phyloP scores from a whole-genome alignment of 2,888 invertebrate species.

The Acanthacorydalis orientalis region DNA sequence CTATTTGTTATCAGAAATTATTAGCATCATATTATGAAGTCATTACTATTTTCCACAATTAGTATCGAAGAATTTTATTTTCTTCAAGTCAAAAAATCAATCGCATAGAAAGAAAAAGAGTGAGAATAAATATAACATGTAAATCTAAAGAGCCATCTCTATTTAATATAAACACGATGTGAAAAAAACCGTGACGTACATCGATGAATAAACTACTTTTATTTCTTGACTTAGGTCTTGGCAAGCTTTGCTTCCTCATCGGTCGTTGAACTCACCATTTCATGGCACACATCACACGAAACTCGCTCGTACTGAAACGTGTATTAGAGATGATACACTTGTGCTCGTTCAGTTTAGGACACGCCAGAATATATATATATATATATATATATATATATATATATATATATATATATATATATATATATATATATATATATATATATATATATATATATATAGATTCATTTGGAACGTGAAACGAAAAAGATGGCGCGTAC shows the following conservation, averaged over 20 bases:
- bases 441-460: too few relatives aligned
- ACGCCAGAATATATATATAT: too few relatives aligned
- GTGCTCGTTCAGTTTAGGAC: too few relatives aligned
- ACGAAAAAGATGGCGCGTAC: too few relatives aligned
- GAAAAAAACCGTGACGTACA: neutral
- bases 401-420: too few relatives aligned
- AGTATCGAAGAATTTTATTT: neutral
- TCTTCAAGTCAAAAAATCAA: neutral
- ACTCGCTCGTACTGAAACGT: too few relatives aligned
- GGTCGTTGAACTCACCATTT: slow-evolving; percentile 2
- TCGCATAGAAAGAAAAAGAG: too few relatives aligned
- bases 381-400: too few relatives aligned
- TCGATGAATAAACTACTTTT: neutral
- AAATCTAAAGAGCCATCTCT: neutral
- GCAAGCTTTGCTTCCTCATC: neutral
- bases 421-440: too few relatives aligned
- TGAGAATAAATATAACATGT: neutral
- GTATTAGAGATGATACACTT: too few relatives aligned
- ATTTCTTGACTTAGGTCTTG: slow-evolving; percentile 6
- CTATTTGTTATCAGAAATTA: neutral
- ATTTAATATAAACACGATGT: neutral
- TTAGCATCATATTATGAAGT: neutral
- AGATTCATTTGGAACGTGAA: too few relatives aligned
- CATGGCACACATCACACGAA: neutral
- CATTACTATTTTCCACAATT: neutral